These are phyloP conservation scores for Antechinus stuartii DNA, from an alignment of 2,113 vertebrate species.

Conservation along the genomic window DNA sequence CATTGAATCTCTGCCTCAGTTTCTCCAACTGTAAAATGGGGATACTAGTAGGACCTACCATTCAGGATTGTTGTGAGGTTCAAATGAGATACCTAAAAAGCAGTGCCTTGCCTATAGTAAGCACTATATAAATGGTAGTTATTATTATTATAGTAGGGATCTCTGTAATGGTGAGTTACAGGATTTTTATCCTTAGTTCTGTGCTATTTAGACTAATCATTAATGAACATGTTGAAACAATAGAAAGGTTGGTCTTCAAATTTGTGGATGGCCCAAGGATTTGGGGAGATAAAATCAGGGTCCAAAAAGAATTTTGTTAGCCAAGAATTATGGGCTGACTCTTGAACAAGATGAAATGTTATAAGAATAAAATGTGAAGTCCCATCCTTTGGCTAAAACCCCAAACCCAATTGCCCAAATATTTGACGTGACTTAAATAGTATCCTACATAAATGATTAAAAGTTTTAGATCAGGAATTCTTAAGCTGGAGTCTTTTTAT, in stretches of 20 bases:
- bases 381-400: neutral
- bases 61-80: neutral
- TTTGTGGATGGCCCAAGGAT: neutral
- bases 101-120: neutral
- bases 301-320: neutral
- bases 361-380: neutral
- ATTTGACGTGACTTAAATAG: neutral
- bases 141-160: neutral
- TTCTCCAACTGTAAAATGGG: neutral
- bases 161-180: neutral
- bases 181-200: neutral
- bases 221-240: neutral
- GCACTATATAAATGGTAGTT: neutral
- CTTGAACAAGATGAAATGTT: neutral
- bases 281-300: neutral
- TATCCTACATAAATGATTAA: neutral
- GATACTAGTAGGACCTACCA: neutral
- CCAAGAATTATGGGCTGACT: neutral
- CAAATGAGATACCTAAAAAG: neutral
- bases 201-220: neutral
- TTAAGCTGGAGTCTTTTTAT: neutral
- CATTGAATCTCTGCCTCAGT: neutral
- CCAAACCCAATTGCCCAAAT: neutral
- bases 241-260: neutral
- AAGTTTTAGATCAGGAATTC: neutral